phyloP scores from a whole-genome alignment of 2,888 invertebrate genomes.

The Diloba caeruleocephala region DNA sequence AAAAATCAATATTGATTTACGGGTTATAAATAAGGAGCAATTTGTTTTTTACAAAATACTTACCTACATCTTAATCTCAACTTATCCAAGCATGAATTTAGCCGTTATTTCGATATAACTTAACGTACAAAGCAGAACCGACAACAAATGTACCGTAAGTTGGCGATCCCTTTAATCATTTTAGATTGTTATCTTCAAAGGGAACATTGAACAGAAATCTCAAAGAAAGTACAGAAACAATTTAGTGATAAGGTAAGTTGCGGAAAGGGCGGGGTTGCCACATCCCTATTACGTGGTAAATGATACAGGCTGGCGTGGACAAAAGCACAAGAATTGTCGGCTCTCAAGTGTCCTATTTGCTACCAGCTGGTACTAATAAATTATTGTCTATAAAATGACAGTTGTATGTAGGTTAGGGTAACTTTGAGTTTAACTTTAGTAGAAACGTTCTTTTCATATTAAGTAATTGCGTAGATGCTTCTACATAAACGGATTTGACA shows the following conservation, averaged over 20 bases:
- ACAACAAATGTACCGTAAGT: slow-evolving; percentile 34
- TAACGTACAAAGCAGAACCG: slow-evolving; percentile 8
- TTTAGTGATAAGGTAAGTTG: slow-evolving; percentile 19
- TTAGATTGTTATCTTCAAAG: slow-evolving; percentile 41
- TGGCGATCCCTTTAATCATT: slow-evolving; percentile 31
- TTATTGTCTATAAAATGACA: too few species aligned
- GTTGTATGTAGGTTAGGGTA: too few species aligned
- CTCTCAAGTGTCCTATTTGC: too few species aligned
- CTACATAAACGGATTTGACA: too few species aligned
- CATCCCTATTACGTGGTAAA: slow-evolving; percentile 3
- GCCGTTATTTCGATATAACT: slow-evolving; percentile 9
- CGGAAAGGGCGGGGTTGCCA: not conserved
- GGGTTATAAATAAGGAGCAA: not conserved
- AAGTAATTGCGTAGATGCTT: too few species aligned
- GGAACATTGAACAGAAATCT: slow-evolving; percentile 23
- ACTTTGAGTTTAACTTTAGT: too few species aligned
- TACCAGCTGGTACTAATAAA: too few species aligned
- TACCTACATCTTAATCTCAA: too few species aligned
- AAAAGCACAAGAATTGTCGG: too few species aligned
- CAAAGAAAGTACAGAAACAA: slow-evolving; percentile 33
- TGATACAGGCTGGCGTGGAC: too few species aligned
- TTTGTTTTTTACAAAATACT: slow-evolving; percentile 1
- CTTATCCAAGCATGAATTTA: slow-evolving; percentile 26
- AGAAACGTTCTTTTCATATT: too few species aligned
- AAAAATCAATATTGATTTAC: slow-evolving; percentile 3